A percentile compares a stretch with the other conserved stretches of the same genome.
These are phyloP conservation scores for Megaleporinus macrocephalus DNA, from an alignment of 2,113 vertebrate species.

Conservation along the genomic window DNA sequence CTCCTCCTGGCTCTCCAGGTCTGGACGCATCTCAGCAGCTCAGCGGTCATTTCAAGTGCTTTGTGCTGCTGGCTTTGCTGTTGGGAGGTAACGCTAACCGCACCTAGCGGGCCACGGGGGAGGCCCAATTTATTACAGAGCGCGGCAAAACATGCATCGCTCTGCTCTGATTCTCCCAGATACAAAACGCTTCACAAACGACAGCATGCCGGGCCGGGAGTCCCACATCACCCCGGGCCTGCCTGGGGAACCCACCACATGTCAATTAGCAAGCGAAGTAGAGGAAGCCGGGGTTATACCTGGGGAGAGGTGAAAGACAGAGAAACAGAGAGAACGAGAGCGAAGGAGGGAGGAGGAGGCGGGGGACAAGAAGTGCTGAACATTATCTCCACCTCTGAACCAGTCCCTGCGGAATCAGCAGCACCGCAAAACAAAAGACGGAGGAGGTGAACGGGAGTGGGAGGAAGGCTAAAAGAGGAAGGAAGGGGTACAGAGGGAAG, in stretches of 20 bases:
- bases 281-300: constrained; percentile 27
- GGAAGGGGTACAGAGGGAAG: background rate
- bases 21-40: constrained; percentile 7
- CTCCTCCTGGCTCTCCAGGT: background rate
- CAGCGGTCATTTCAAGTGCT: constrained; percentile 44
- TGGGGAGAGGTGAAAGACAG: constrained; percentile 27
- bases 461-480: background rate
- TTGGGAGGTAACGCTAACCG: constrained; percentile 23
- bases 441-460: background rate
- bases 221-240: constrained; percentile 29
- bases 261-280: constrained; percentile 54
- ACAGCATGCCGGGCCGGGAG: background rate
- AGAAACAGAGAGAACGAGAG: background rate
- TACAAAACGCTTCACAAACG: constrained; percentile 47
- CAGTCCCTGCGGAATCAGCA: background rate
- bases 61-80: constrained; percentile 26
- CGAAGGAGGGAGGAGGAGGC: background rate
- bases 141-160: constrained; percentile 9
- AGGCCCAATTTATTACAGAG: constrained; percentile 50
- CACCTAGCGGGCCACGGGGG: constrained; percentile 40
- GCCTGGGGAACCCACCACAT: constrained; percentile 37
- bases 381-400: constrained; percentile 15
- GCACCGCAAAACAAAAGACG: constrained; percentile 2
- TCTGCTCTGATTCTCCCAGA: constrained; percentile 8
- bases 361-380: background rate